Evolutionary conservation across 2,113 vertebrate species (phyloP), one percentile per base, ranked within the genome.

Genomic region (Pionites leucogaster): DNA sequence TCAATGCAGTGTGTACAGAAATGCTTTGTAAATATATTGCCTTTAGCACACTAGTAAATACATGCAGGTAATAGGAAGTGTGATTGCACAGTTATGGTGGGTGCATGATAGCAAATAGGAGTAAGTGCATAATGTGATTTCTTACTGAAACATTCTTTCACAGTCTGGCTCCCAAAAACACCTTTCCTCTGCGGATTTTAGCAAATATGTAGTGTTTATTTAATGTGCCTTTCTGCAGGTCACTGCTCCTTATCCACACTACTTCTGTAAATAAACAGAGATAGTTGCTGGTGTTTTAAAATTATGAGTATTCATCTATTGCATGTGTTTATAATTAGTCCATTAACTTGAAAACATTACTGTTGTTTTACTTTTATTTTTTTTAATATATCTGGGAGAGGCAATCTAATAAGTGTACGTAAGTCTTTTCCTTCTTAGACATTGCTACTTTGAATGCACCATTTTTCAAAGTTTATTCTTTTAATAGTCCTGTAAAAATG

Each of bases 221-320:
- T 91, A 77, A 25, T 69, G 19, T 79, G 13, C 68, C 33, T 91
- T n/a, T 95, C 76, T 44, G 16, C 14, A 14, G 88, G 86, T 90
- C 90, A 74, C 39, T 88, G 60, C 35, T 82, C 57, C 33, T 41
- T 75, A 27, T 67, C 33, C 65, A 75, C 19, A 33, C 37, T 92
- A 35, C 44, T 88, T 89, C 47, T 27, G 82, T 63, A 65, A 91
- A 35, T 75, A 92, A 91, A 93, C 31, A 92, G 46, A 79, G 95
- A 92, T 93, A 65, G 80, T 94, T 97, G 53, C 33, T 16, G 46
- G 41, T 55, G 31, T 6, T 88, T 92, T 80, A 49, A 80, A 93
- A 44, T 64, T 4, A 46, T 74, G 76, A 76, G 52, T 46, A 33
- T 82, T 84, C 59, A 65, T 57, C 22, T 86, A 10, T 37, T 88